These are phyloP conservation scores for Leptogaster cylindrica DNA, from an alignment of 2,888 invertebrate species.

Conservation along the genomic window DNA sequence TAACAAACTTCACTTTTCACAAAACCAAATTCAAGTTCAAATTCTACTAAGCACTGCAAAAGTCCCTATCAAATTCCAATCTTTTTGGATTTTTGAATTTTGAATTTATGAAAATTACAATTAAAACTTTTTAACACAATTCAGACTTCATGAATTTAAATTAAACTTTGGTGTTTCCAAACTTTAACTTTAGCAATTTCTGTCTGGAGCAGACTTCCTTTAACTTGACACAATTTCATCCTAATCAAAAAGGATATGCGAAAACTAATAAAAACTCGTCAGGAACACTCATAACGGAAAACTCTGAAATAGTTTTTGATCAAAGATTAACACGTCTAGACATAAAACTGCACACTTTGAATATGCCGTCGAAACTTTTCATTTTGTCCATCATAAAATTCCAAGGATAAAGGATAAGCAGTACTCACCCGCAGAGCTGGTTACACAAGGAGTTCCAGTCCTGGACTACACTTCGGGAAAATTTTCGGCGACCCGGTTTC, in stretches of 20 bases:
- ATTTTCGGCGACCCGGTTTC: conserved; percentile 43
- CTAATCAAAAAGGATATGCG: too few species aligned
- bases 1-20: background rate
- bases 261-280: background rate
- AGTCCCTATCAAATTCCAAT: too few species aligned
- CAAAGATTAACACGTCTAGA: conserved; percentile 19
- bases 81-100: too few species aligned
- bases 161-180: too few species aligned
- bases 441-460: conserved; percentile 62
- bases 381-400: background rate
- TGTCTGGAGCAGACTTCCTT: background rate
- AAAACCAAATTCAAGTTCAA: background rate
- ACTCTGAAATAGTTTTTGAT: conserved; percentile 20
- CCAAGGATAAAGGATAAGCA: conserved; percentile 13
- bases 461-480: conserved; percentile 58
- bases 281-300: conserved; percentile 8
- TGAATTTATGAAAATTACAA: too few species aligned
- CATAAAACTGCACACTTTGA: conserved; percentile 9
- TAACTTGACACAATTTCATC: conserved; percentile 1
- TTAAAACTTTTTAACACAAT: too few species aligned
- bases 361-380: conserved; percentile 2
- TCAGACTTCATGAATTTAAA: too few species aligned
- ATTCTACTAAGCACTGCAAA: background rate
- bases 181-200: too few species aligned
- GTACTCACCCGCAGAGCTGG: conserved; percentile 63